Conservation (phyloP, 2,113 vertebrate genomes). For the Ascaphus truei region DNA sequence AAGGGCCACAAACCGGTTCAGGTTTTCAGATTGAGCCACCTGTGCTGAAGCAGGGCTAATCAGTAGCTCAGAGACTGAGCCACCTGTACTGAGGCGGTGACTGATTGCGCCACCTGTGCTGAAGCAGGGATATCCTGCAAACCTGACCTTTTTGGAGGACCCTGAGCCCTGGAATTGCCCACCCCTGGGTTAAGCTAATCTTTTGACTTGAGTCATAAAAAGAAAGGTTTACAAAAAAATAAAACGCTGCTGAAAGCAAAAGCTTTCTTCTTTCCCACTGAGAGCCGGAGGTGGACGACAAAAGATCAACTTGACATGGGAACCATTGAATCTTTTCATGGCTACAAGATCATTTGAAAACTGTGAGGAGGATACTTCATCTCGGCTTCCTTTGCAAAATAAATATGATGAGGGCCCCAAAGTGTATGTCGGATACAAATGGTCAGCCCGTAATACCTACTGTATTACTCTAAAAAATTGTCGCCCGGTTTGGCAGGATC, state of each 20-base stretch:
- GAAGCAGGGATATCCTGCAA: no score
- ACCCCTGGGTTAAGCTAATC: no score
- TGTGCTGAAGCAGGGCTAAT: no score
- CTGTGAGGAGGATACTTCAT: neutral
- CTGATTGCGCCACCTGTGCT: no score
- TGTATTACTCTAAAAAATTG: neutral
- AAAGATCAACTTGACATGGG: slow-evolving; percentile 15
- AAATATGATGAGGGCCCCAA: slow-evolving; percentile 11
- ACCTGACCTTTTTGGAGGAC: no score
- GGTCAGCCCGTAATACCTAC: neutral
- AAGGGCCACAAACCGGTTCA: no score
- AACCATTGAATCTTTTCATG: neutral
- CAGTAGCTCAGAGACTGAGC: no score
- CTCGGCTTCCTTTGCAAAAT: slow-evolving; percentile 1
- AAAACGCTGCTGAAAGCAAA: neutral
- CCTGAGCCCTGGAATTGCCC: no score
- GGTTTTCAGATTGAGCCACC: no score
- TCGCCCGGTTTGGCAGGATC: slow-evolving; percentile 4
- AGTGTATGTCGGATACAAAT: neutral
- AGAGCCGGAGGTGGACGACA: neutral
- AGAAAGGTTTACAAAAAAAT: slow-evolving; percentile 20
- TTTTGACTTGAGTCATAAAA: neutral
- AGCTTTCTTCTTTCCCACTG: neutral
- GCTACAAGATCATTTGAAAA: slow-evolving; percentile 33
- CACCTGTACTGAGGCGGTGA: no score